phyloP scores from a whole-genome alignment of 1,140 invertebrate species.

The Penaeus indicus region DNA sequence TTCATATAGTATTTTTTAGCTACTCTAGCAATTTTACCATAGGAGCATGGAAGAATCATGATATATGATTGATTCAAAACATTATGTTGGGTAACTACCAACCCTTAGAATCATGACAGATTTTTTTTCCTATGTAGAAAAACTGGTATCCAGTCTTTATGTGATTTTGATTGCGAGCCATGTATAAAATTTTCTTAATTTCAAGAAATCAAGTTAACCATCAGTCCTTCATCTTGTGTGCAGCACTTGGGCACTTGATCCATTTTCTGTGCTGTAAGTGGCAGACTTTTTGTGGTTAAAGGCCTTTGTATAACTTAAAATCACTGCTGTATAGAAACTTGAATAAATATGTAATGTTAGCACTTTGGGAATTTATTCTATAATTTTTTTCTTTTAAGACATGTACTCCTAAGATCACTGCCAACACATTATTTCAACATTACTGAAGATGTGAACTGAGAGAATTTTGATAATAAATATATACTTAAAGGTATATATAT shows the following conservation, averaged over 20 bases:
- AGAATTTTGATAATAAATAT: too few species aligned
- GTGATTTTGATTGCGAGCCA: conserved; percentile 16
- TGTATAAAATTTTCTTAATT: background rate
- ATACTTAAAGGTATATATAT: too few species aligned
- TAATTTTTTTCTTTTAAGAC: conserved; percentile 1
- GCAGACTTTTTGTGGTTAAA: background rate
- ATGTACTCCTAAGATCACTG: conserved; percentile 54
- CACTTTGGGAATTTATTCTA: background rate
- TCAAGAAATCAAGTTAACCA: background rate
- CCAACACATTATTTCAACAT: conserved; percentile 10
- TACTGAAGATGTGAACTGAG: background rate
- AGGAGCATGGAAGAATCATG: conserved; percentile 30
- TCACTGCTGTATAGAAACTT: background rate
- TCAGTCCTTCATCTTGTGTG: too few species aligned
- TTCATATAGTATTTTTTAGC: conserved; percentile 15
- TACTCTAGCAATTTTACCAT: conserved; percentile 25
- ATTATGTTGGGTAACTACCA: conserved; percentile 9
- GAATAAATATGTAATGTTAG: background rate
- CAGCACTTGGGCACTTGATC: background rate
- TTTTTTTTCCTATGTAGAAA: background rate
- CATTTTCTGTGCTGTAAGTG: background rate
- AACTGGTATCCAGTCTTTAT: conserved; percentile 37
- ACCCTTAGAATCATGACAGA: too few species aligned
- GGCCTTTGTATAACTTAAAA: background rate
- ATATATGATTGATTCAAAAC: conserved; percentile 29